A percentile compares a stretch with the other conserved stretches of the same genome.
These are phyloP conservation scores for Acrossocheilus fasciatus DNA, from an alignment of 2,797 vertebrate genomes.

Conservation along the genomic window DNA sequence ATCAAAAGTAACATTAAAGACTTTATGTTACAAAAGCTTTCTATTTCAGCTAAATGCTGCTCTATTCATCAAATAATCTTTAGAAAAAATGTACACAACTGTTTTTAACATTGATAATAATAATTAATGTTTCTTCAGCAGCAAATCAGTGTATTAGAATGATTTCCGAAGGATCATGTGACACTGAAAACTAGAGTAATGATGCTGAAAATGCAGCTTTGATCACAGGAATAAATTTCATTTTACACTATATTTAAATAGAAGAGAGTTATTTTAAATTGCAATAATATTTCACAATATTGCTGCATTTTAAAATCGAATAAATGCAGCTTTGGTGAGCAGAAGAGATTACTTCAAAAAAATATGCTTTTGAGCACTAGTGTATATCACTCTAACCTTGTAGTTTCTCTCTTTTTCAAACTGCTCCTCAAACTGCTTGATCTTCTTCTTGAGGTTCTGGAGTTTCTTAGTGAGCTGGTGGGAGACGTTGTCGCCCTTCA, in stretches of 20 bases:
- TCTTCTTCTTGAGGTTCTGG: constrained; percentile 94
- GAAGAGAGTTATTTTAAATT: no score
- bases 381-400: constrained; percentile 77
- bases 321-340: no score
- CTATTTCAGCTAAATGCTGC: no score
- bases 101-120: no score
- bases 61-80: no score
- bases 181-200: background rate
- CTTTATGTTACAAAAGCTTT: no score
- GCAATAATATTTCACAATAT: no score
- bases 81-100: no score
- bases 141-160: background rate
- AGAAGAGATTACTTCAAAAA: background rate
- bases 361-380: background rate
- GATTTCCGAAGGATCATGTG: background rate
- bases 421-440: constrained; percentile 97
- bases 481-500: constrained; percentile 87
- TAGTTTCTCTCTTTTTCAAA: constrained; percentile 96
- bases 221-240: background rate
- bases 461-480: constrained; percentile 97
- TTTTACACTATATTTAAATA: background rate
- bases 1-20: no score
- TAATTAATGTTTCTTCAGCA: background rate
- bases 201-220: background rate
- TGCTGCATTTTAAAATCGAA: no score